phyloP scores from a whole-genome alignment of 2,113 vertebrate genomes.

The Accipiter virgatus region DNA sequence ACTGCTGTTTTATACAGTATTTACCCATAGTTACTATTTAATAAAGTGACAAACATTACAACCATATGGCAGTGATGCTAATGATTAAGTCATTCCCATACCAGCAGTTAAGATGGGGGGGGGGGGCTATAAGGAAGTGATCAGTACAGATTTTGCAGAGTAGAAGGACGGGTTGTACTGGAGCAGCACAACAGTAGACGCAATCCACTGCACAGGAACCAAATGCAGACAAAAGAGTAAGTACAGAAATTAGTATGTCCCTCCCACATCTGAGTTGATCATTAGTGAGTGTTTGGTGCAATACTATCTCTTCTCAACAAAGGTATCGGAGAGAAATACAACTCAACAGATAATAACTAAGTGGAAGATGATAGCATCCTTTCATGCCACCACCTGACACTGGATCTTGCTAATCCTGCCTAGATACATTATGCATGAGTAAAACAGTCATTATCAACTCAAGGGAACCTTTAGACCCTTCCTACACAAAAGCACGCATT shows the following conservation, averaged over 20 bases:
- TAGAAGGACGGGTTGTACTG: background rate
- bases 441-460: background rate
- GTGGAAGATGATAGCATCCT: background rate
- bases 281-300: background rate
- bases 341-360: background rate
- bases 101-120: background rate
- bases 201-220: background rate
- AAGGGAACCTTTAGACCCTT: background rate
- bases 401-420: background rate
- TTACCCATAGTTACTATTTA: background rate
- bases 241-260: background rate
- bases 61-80: background rate
- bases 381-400: rapidly evolving
- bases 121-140: background rate
- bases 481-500: background rate
- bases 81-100: background rate
- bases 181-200: background rate
- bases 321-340: background rate
- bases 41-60: background rate
- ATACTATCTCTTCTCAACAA: background rate
- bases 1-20: background rate
- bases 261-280: background rate
- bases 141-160: background rate
- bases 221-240: background rate
- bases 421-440: background rate